Conservation (phyloP, 2,888 invertebrate genomes). For the Aspidiotus rigidus region DNA sequence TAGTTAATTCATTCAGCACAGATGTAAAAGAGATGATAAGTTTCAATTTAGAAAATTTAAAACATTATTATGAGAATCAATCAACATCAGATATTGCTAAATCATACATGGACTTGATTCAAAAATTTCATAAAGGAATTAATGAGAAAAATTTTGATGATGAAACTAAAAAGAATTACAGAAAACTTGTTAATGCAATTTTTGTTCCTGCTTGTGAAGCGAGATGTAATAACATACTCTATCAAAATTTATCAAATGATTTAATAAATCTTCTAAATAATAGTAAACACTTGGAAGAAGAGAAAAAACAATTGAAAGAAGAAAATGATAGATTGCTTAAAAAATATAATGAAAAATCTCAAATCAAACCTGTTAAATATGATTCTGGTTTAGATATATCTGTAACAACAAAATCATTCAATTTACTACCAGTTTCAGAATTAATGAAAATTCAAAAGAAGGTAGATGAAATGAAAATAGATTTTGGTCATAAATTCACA, state of each 20-base stretch:
- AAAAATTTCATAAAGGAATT: conserved; percentile 16
- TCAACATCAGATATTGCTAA: conserved; percentile 17
- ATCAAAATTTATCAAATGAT: too few species aligned
- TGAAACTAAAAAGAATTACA: conserved; percentile 15
- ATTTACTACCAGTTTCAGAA: conserved; percentile 17
- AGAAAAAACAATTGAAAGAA: conserved; percentile 8
- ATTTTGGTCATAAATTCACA: conserved; percentile 10
- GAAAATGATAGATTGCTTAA: conserved; percentile 11
- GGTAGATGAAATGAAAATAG: conserved; percentile 13
- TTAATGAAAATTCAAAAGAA: conserved; percentile 17
- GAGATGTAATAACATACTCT: conserved; percentile 6
- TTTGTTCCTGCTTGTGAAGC: conserved; percentile 15
- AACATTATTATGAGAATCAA: conserved; percentile 17
- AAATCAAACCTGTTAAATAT: not conserved
- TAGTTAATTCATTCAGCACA: conserved; percentile 17
- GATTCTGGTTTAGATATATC: conserved; percentile 16
- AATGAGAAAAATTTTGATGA: conserved; percentile 16
- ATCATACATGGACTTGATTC: conserved; percentile 13
- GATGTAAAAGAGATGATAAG: conserved; percentile 23
- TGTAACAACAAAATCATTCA: conserved; percentile 17
- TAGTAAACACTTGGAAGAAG: conserved; percentile 10
- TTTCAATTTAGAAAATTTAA: conserved; percentile 22
- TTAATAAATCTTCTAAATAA: not conserved
- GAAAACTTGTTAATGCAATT: conserved; percentile 11
- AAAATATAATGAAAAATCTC: too few species aligned